Base-by-base conservation (phyloP, 2,797 vertebrate genomes). In the Acanthis flammea region DNA sequence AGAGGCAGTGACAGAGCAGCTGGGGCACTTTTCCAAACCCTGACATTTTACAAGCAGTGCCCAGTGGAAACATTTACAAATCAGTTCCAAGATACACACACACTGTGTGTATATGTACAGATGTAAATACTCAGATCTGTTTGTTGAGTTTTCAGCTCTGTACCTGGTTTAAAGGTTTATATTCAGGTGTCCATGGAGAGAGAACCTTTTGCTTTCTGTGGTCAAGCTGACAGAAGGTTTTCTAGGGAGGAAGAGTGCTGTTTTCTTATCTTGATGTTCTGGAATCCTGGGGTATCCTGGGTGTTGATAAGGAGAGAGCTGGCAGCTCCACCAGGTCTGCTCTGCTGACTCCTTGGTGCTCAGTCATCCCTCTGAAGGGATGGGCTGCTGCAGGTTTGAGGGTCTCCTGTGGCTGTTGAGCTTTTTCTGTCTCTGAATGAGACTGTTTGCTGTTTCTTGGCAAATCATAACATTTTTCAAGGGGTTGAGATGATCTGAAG, bases 41-140 rank as follows among this genome's bases (percentile, higher is more conserved):
- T 66, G 92, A 28, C 50, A 47, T 84, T 97, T 97, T 97, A 96
- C 95, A 89, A 97, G 95, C 93, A 66, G 60, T 60, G 71, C 90
- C 79, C 84, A 96, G 89, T 97, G 96, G 97, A 97, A 97, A 98
- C 89, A 92, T 83, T 94, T 94, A 88, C 89, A 93, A 35, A 72
- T 68, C 77, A 79, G 80, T 96, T 96, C 96, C 96, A 97, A 96
- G 92, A 84, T 76, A 94, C 33, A 89, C 88, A 72, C 15, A 54
- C 53, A 3, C 76, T 74, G 48, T 57, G 57, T 81, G 65, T 79
- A 61, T 57, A 22, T 58, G 41, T 62, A 86, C 79, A 81, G 82
- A 90, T 95, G 63, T 92, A 74, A 86, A 87, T 82, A 86, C 35
- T 74, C 84, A 41, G 75, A 68, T 50, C 51, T 89, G 81, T 45